Evolutionary conservation across 2,888 invertebrate genomes (phyloP).

Genomic region (Ditylenchus weischeri): DNA sequence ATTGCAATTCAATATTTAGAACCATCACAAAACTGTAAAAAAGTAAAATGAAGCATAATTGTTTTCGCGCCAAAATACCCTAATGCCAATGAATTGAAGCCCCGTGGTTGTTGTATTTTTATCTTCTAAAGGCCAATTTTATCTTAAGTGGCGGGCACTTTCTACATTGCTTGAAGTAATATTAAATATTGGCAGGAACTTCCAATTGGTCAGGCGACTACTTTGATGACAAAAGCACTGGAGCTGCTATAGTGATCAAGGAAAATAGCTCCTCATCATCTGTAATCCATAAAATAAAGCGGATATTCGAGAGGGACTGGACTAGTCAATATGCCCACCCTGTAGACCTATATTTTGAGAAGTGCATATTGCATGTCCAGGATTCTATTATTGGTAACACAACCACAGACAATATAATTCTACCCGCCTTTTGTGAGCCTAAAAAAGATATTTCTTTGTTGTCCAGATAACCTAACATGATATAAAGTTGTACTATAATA

Average conservation of each 20-base stretch:
- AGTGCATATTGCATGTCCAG: slow-evolving; percentile 35
- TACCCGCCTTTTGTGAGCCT: slow-evolving; percentile 46
- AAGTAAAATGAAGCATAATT: too few relatives aligned
- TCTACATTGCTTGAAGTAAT: too few relatives aligned
- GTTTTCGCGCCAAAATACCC: too few relatives aligned
- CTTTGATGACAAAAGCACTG: slow-evolving; percentile 79
- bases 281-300: slow-evolving; percentile 72
- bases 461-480: neutral
- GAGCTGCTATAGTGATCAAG: slow-evolving; percentile 72
- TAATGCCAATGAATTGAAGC: too few relatives aligned
- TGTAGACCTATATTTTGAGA: slow-evolving; percentile 45
- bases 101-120: neutral
- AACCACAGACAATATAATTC: neutral
- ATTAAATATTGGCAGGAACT: slow-evolving; percentile 65
- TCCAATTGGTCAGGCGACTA: slow-evolving; percentile 98
- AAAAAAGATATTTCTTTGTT: slow-evolving; percentile 40
- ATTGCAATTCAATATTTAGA: too few relatives aligned
- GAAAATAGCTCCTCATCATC: slow-evolving; percentile 55
- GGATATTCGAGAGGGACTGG: slow-evolving; percentile 52
- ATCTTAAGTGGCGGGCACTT: neutral
- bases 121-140: neutral
- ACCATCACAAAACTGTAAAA: too few relatives aligned
- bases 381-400: neutral
- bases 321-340: slow-evolving; percentile 48
- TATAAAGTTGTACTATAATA: neutral